Base-by-base conservation (phyloP, 1,140 invertebrate genomes). In the Dinoponera quadriceps region DNA sequence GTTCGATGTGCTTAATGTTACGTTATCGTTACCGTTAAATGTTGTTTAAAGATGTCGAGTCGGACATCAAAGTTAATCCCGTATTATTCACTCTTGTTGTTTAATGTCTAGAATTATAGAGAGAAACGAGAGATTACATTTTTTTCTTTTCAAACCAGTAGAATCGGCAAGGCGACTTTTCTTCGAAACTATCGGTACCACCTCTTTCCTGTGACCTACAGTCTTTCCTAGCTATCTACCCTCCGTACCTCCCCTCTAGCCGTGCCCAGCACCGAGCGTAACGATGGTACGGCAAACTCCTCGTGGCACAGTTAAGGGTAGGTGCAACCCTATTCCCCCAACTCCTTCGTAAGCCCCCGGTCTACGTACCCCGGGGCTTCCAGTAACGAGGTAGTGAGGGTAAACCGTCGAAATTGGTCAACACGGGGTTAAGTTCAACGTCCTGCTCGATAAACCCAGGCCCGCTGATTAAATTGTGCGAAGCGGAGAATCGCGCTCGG, bases 351-450 rank as follows among this genome's bases (percentile, higher is more conserved):
- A 77, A 86, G 69, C 69, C 38, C 38, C 20, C 25, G 55, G 74
- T 69, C 65, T 74, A 68, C 68, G 54, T 74, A 78, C 29, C 87
- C 49, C 51, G 65, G 20, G 73, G 83, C 69, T 80, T 55, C 14
- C 29, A 33, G 74, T 89, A 85, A 90, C 88, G 80, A 87, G 82
- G 57, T 63, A 69, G 86, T 13, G 65, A 82, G 59, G 77, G 83
- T 82, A 87, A 85, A 85, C 88, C 80, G 57, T 83, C 49, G 81
- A 87, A 89, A 89, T 89, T 89, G 88, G 87, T 89, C 88, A 89
- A 89, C 80, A 88, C 72, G 75, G 62, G 83, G 78, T 87, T 87
- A 89, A 89, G 80, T 89, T 89, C 72, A 71, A 85, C 81, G 83
- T 84, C 59, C 75, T 29, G 73, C 55, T 83, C 85, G 81, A 87